Evolutionary conservation across 2,888 invertebrate species (phyloP), one percentile per base, ranked within the genome.

Genomic region (Diogma glabrata): DNA sequence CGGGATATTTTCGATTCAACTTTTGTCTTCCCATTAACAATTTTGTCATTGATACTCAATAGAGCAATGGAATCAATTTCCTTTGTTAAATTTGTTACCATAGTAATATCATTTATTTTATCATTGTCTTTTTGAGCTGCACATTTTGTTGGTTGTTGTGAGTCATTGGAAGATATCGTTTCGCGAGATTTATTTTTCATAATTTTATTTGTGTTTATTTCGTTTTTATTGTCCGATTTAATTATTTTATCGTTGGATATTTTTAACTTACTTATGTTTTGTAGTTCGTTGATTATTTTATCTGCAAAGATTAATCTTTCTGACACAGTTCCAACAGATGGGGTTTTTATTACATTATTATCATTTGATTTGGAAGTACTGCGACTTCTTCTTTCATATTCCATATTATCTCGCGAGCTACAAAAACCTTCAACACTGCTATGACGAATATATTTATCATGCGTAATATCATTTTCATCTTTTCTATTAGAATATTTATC

Each of bases 1-100:
- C 77, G 65, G 22, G 72, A 70, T 5, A 77, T 60, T 59, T 71
- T 73, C 2, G 77, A 76, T 54, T 71, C 73, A n/a, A n/a, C n/a
- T n/a, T n/a, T n/a, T n/a, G n/a, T n/a, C 50, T 61, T 69, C 30
- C 66, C 69, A 60, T 74, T 74, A 58, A 68, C 72, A 49, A 74
- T 74, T 52, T 74, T 72, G 56, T 73, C 73, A 22, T 48, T 48
- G 3, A 30, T n/a, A 30, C 38, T 38, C 26, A 50, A 52, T 8
- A 64, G 56, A 55, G 63, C 64, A 22, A 64, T 61, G 51, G 65
- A 65, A 55, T 65, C 63, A 51, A 63, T 62, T n/a, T 61, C 54
- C 49, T 50, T 59, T 52, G 58, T 59, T 36, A 61, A 60, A 47
- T 58, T 59, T 4, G 56, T 55, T 57, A 65, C 65, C 51, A 63